Base-by-base conservation (phyloP, 2,113 vertebrate genomes). In the Myxocyprinus asiaticus region DNA sequence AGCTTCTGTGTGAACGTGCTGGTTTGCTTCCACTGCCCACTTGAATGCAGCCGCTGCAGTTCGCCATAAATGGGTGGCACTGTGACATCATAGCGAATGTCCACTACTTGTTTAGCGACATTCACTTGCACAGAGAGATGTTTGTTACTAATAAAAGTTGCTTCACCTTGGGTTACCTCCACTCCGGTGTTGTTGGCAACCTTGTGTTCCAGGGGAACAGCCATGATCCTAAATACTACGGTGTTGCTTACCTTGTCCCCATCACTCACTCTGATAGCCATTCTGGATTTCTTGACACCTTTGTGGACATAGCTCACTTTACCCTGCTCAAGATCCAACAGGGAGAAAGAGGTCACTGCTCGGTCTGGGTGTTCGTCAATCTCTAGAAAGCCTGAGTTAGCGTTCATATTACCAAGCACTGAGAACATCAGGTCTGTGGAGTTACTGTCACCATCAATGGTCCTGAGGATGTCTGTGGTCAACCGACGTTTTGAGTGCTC, bases 211-310 rank as follows among this genome's bases (percentile, higher is more conserved):
- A 95, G 90, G 4, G 92, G 84, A 80, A 95, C 76, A 0, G 94
- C 92, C 85, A 92, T 89, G 58, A 97, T 85, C 59, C 91, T 89
- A 53, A 98, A 85, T 62, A 98, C 92, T 3, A 92, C 92, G 0
- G 94, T 94, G 81, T 95, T 97, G 88, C 95, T 96, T 77, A 93
- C 91, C 80, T 93, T 95, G 67, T 94, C 90, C 42, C 94, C 94
- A 42, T 98, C 96, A 0, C 89, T 95, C 7, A 94, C 95, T 86
- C 95, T 93, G 50, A 98, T 83, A 22, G 94, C 92, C 86, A 97
- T 87, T 65, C 93, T 90, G 43, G 95, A 91, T 62, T 94, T 95
- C 72, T 78, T 85, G 70, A 90, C 61, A 0, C 94, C 94, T 9
- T 80, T 91, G 87, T 97, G 95, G n/a, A 95, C 92, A 80, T 93